Evolutionary conservation across 2,797 vertebrate genomes (phyloP).

Genomic region (Clarias platycephalus): DNA sequence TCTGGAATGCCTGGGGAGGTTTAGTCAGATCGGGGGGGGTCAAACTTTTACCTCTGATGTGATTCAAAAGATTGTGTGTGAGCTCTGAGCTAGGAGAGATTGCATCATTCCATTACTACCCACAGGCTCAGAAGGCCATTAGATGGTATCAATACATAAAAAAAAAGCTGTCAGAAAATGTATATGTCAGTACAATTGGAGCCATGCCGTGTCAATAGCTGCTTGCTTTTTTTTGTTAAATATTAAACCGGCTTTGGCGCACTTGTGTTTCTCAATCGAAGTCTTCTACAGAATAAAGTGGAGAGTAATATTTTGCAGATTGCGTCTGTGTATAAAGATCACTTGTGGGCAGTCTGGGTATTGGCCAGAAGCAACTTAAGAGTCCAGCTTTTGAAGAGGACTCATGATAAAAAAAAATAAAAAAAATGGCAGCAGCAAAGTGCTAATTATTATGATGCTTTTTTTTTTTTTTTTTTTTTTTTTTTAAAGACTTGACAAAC

Average conservation of each 20-base stretch:
- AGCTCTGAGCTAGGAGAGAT: not conserved
- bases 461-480: too few relatives aligned
- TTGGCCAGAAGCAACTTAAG: slow-evolving; percentile 7
- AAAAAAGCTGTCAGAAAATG: not conserved
- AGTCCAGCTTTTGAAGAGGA: not conserved
- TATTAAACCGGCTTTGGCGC: not conserved
- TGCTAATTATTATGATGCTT: not conserved
- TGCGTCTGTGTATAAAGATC: slow-evolving; percentile 8
- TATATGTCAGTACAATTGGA: not conserved
- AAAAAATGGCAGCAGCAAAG: not conserved
- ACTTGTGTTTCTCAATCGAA: not conserved
- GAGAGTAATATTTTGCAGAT: not conserved
- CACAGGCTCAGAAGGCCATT: not conserved
- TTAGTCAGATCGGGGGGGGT: not conserved
- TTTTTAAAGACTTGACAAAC: not conserved
- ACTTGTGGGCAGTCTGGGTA: not conserved
- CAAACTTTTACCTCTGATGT: not conserved
- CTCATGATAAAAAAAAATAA: not conserved
- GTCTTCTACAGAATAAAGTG: slow-evolving; percentile 6
- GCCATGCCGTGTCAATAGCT: not conserved
- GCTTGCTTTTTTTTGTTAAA: not conserved
- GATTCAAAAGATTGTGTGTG: not conserved
- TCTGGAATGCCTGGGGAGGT: not conserved
- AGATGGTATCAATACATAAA: not conserved
- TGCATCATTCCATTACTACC: not conserved